Evolutionary conservation across 2,797 vertebrate genomes (phyloP), one percentile per base, ranked within the genome.

Genomic region (Eupleurogrammus muticus): DNA sequence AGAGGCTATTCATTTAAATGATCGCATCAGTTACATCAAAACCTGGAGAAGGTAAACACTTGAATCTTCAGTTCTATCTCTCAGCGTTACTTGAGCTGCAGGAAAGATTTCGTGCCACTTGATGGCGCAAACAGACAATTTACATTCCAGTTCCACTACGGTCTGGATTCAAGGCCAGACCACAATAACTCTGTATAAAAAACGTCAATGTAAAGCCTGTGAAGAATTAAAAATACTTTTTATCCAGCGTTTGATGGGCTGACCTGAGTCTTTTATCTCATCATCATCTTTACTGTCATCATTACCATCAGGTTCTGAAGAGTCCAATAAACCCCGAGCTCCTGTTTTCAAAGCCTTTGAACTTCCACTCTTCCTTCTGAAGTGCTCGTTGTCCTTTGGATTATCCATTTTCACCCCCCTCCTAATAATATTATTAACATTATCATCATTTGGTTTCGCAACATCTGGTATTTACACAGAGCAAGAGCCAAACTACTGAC

Each of bases 391-490:
- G 63, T 77, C 53, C 51, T 79, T 74, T 50, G 5, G 54, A 70
- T 61, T 19, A 79, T 67, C 82, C 54, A 81, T 87, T 89, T 67
- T 78, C 85, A 83, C 71, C 54, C 55, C 69, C 38, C 23, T 73
- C 54, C 53, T 75, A 84, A 82, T 72, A 54, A 59, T 21, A 24
- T 49, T 35, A 19, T 2, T 21, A n/a, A 34, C 44, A 17, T 32
- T 44, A 24, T 54, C 19, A 55, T 71, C 32, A 71, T 58, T 34
- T 66, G 28, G 47, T 59, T 56, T 56, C 19, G 16, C 6, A 71
- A 32, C 54, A 84, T 10, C 57, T 77, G 71, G 3, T 24, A 12
- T 53, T 70, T 32, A 51, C 11, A 34, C 34, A 12, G 28, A 19
- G 5, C 7, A 12, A 5, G n/a, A 48, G 54, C 21, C 36, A 24